Conservation (phyloP, 2,797 vertebrate genomes). For the Catamblyrhynchus diadema region DNA sequence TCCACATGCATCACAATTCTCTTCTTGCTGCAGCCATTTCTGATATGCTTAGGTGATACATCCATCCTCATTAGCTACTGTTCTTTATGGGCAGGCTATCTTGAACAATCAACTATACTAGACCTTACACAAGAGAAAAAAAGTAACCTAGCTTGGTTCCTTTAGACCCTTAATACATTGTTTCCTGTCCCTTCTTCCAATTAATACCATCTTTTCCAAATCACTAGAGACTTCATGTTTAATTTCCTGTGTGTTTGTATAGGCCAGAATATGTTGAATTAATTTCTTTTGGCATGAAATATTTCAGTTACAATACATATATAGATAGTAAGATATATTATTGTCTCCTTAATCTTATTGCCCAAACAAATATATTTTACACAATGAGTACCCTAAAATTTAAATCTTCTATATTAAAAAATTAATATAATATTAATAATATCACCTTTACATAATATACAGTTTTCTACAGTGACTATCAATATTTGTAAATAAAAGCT, state of each 20-base stretch:
- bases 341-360: neutral
- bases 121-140: slow-evolving; percentile 52
- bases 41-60: slow-evolving; percentile 64
- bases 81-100: slow-evolving; percentile 59
- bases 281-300: neutral
- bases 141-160: neutral
- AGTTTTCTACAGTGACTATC: neutral
- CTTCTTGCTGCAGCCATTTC: slow-evolving; percentile 49
- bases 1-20: slow-evolving; percentile 64
- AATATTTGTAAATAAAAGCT: neutral
- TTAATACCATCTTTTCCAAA: slow-evolving; percentile 23
- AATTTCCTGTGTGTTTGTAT: neutral
- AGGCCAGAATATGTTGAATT: neutral
- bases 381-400: neutral
- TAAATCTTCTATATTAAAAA: neutral
- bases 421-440: neutral
- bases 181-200: neutral
- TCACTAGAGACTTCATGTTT: slow-evolving; percentile 20
- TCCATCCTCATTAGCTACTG: slow-evolving; percentile 69
- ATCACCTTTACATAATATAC: neutral
- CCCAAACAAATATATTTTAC: neutral
- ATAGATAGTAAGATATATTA: neutral
- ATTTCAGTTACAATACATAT: neutral
- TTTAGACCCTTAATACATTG: neutral
- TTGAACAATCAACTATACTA: slow-evolving; percentile 12